phyloP scores from a whole-genome alignment of 2,797 vertebrate species.

The Sitta carolinensis region DNA sequence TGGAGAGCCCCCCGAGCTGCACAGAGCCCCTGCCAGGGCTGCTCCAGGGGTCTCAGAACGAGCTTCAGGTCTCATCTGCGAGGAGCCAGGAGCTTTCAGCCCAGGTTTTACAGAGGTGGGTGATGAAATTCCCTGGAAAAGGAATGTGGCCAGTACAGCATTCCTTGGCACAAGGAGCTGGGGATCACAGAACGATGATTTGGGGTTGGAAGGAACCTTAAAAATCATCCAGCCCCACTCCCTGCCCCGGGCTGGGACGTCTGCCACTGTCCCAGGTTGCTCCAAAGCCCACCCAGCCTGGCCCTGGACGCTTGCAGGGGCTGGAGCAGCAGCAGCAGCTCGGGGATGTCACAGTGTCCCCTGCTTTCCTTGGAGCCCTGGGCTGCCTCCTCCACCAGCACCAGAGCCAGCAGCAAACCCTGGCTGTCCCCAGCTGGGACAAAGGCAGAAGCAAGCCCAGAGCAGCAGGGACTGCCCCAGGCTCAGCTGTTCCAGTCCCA shows the following conservation, averaged over 20 bases:
- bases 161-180: neutral
- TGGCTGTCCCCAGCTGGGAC: neutral
- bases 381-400: fast-evolving
- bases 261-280: neutral
- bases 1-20: fast-evolving
- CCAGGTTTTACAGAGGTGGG: neutral
- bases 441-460: neutral
- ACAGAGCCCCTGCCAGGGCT: neutral
- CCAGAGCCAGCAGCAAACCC: fast-evolving
- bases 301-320: neutral
- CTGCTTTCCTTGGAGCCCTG: neutral
- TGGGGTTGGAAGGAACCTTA: neutral
- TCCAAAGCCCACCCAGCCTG: neutral
- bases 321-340: neutral
- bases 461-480: neutral
- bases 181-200: neutral
- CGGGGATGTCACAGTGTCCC: neutral
- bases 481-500: fast-evolving
- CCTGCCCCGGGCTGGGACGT: neutral
- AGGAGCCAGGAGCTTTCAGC: neutral
- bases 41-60: neutral
- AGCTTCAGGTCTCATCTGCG: neutral
- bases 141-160: fast-evolving
- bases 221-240: neutral
- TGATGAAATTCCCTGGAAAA: neutral